These are phyloP conservation scores for Holocentrus rufus DNA, from an alignment of 2,797 vertebrate genomes.

Conservation along the genomic window DNA sequence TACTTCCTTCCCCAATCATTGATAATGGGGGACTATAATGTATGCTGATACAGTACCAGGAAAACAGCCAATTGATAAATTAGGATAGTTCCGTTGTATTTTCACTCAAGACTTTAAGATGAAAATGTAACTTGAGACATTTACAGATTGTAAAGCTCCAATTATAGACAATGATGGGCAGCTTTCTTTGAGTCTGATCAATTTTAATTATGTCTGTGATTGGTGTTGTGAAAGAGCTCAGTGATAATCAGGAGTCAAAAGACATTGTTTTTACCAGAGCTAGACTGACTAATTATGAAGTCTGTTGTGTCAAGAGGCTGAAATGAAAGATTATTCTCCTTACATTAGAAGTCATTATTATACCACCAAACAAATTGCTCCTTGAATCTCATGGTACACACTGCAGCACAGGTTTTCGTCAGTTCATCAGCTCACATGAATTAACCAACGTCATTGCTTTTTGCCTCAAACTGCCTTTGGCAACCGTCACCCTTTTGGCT, in stretches of 20 bases:
- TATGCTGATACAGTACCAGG: too few relatives aligned
- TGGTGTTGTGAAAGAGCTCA: neutral
- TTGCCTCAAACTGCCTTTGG: slow-evolving; percentile 7
- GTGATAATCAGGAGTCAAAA: neutral
- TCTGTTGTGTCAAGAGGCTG: neutral
- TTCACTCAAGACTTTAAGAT: neutral
- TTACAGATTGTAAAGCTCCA: neutral
- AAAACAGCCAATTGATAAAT: too few relatives aligned
- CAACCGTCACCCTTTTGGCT: slow-evolving; percentile 1
- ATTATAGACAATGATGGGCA: neutral
- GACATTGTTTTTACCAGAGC: neutral
- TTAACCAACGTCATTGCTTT: too few relatives aligned
- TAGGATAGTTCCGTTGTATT: neutral
- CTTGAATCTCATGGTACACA: neutral
- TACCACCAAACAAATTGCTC: neutral
- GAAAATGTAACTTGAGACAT: neutral
- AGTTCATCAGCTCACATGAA: too few relatives aligned
- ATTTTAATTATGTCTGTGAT: slow-evolving; percentile 19
- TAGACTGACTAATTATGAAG: slow-evolving; percentile 16
- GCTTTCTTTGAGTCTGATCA: slow-evolving; percentile 1
- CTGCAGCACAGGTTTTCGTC: neutral
- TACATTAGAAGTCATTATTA: neutral
- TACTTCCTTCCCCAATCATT: too few relatives aligned
- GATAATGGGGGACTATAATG: too few relatives aligned
- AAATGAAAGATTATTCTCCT: neutral